Evolutionary conservation across 2,888 invertebrate species (phyloP).

Genomic region (Bombylius major): DNA sequence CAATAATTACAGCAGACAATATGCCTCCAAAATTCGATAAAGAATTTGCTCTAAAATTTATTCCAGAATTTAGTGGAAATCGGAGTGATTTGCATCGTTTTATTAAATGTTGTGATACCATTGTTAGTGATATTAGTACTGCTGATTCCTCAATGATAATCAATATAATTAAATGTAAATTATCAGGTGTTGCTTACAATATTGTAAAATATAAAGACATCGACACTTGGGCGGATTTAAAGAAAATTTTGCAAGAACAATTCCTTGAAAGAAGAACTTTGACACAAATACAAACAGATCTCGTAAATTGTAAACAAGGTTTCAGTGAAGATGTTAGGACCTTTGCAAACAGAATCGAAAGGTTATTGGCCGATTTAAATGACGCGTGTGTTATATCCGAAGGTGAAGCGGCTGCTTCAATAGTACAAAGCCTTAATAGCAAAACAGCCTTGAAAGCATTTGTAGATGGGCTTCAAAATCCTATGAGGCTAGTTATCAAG

Average conservation of each 20-base stretch:
- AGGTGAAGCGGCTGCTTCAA: not conserved
- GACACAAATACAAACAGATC: not conserved
- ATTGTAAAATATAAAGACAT: not conserved
- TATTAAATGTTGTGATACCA: not conserved
- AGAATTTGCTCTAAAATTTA: slow-evolving; percentile 1
- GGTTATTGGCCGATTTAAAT: not conserved
- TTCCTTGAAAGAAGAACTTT: slow-evolving; percentile 1
- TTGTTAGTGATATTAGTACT: not conserved
- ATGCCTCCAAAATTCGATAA: not conserved
- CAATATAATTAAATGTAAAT: no score
- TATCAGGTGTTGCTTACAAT: not conserved
- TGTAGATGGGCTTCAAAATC: not conserved
- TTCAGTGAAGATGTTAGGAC: not conserved
- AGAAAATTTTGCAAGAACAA: not conserved
- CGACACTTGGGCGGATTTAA: not conserved
- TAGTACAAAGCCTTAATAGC: not conserved
- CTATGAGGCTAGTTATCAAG: slow-evolving; percentile 3
- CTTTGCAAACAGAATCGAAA: not conserved
- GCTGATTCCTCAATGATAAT: not conserved
- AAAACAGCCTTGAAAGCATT: slow-evolving; percentile 4
- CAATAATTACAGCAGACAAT: no score
- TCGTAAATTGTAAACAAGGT: not conserved
- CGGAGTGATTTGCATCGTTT: not conserved
- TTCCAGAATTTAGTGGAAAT: slow-evolving; percentile 3
- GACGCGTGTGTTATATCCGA: not conserved